Evolutionary conservation across 1,140 invertebrate genomes (phyloP).

Genomic region (Pygmarrhopalites habei): DNA sequence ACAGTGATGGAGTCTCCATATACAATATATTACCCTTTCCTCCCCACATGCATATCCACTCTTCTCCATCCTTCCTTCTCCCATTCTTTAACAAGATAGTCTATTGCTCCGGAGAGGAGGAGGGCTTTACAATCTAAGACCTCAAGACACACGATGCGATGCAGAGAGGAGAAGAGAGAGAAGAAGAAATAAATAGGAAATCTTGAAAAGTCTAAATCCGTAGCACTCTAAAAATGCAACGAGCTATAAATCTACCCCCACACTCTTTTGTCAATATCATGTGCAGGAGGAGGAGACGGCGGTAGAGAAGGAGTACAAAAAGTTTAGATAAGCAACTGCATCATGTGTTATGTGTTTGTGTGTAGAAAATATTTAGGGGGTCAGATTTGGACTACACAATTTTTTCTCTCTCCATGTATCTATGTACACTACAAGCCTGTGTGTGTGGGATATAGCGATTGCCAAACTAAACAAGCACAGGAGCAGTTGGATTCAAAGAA

Average conservation of each 20-base stretch:
- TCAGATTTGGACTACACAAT: neutral
- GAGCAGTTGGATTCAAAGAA: neutral
- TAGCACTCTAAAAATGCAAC: too few relatives aligned
- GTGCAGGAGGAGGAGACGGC: too few relatives aligned
- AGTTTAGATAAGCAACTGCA: neutral
- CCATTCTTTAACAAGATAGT: neutral
- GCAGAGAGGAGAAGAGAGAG: neutral
- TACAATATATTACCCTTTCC: neutral
- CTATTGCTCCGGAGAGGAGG: neutral
- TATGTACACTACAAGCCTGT: neutral
- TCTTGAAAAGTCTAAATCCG: neutral
- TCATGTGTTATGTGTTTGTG: neutral
- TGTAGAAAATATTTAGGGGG: neutral
- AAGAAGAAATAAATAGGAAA: neutral
- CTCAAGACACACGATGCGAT: neutral
- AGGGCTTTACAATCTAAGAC: neutral
- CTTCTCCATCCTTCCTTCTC: neutral
- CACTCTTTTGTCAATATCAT: too few relatives aligned
- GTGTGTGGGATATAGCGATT: neutral
- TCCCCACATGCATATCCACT: conserved; percentile 15
- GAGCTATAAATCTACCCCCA: too few relatives aligned
- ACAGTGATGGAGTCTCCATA: too few relatives aligned
- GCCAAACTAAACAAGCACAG: neutral
- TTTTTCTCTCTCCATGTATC: too few relatives aligned
- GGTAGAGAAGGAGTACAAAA: too few relatives aligned